Percentiles rank a stretch among this genome's conserved stretches.
Conservation (phyloP, 2,888 invertebrate genomes). For the Ophioninae sp. region DNA sequence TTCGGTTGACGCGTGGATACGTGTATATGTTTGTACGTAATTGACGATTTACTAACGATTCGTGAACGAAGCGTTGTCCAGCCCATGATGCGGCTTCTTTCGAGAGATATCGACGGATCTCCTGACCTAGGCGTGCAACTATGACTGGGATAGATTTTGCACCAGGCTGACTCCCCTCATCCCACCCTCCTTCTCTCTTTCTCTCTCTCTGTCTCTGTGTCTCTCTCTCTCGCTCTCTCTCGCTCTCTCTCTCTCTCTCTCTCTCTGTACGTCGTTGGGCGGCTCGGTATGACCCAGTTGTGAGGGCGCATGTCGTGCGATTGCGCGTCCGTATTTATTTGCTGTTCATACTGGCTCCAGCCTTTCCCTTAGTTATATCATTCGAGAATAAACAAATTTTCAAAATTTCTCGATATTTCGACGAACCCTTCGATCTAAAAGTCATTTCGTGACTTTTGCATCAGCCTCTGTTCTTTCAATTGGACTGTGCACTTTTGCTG, state of each 20-base stretch:
- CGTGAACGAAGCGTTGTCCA: slow-evolving; percentile 84
- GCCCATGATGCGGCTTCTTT: slow-evolving; percentile 80
- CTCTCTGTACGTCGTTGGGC: slow-evolving; percentile 60
- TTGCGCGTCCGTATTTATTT: slow-evolving; percentile 75
- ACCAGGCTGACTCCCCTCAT: slow-evolving; percentile 56
- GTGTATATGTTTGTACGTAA: neutral
- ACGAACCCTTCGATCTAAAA: no score
- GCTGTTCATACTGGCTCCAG: slow-evolving; percentile 62
- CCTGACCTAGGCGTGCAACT: slow-evolving; percentile 68
- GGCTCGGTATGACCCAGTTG: slow-evolving; percentile 77
- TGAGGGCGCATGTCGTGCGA: slow-evolving; percentile 78
- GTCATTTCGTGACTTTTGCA: no score
- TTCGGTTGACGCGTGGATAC: neutral
- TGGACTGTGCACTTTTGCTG: no score
- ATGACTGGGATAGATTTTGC: slow-evolving; percentile 67
- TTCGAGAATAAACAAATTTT: neutral
- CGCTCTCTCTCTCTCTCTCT: slow-evolving; percentile 23
- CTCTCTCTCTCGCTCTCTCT: slow-evolving; percentile 3
- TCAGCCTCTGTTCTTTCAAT: no score
- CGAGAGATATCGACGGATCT: slow-evolving; percentile 65
- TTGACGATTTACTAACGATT: slow-evolving; percentile 81
- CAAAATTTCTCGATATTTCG: neutral
- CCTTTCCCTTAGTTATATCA: slow-evolving; percentile 43
- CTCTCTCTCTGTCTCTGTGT: slow-evolving; percentile 25
- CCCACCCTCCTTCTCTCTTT: slow-evolving; percentile 28